Evolutionary conservation across 2,797 vertebrate genomes (phyloP).

Genomic region (Hipposideros larvatus): DNA sequence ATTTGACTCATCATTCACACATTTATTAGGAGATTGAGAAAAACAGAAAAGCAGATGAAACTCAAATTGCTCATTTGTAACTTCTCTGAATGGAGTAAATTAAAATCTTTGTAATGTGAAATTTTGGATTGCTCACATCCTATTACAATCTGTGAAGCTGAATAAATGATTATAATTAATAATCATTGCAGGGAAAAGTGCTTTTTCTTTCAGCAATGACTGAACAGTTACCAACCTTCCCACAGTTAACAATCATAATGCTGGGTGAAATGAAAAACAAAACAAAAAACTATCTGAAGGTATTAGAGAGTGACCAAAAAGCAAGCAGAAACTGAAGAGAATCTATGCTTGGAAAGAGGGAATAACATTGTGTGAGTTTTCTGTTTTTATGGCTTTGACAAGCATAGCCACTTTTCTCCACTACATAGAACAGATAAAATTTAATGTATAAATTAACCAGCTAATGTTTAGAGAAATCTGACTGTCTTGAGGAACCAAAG

Average conservation of each 20-base stretch:
- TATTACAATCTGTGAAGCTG: background rate
- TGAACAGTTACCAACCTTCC: background rate
- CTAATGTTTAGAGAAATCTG: background rate
- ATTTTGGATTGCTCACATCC: background rate
- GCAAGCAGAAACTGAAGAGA: background rate
- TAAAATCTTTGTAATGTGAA: conserved; percentile 32
- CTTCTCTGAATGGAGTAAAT: background rate
- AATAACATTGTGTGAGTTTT: background rate
- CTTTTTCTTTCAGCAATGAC: conserved; percentile 27
- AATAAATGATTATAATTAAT: background rate
- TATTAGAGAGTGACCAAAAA: background rate
- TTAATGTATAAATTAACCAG: background rate
- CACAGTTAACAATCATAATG: background rate
- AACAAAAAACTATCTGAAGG: background rate
- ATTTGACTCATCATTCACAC: conserved; percentile 68
- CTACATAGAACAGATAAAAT: background rate
- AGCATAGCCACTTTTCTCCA: background rate
- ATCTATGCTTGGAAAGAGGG: background rate
- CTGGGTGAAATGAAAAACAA: background rate
- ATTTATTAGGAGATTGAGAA: conserved; percentile 54
- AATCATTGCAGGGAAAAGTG: background rate
- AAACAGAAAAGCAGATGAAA: conserved; percentile 25
- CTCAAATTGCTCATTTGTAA: conserved; percentile 45
- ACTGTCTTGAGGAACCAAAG: background rate
- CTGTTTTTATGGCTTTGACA: background rate